Evolutionary conservation across 2,113 vertebrate genomes (phyloP).

Genomic region (Otus sunia): DNA sequence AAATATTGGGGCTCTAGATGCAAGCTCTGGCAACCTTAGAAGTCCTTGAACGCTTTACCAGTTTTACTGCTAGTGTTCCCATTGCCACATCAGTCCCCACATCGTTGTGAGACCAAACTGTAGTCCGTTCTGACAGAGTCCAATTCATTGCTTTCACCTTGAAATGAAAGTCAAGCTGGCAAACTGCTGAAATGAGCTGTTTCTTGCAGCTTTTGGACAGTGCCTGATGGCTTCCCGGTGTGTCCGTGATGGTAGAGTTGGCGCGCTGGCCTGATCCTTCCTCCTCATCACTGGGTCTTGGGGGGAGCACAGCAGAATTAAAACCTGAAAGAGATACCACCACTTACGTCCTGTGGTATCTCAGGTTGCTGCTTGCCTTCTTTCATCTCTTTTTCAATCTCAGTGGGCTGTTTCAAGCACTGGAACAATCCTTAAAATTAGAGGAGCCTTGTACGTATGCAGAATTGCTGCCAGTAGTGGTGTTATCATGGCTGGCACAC

Average conservation of each 20-base stretch:
- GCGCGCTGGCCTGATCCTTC: background rate
- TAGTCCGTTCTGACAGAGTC: background rate
- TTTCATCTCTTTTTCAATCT: background rate
- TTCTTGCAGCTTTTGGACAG: background rate
- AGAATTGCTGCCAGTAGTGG: background rate
- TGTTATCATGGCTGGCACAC: background rate
- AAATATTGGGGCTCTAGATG: background rate
- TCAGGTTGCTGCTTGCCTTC: background rate
- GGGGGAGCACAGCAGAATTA: background rate
- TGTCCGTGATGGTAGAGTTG: background rate
- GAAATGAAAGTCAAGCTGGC: background rate
- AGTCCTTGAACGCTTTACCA: background rate
- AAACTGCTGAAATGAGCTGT: background rate
- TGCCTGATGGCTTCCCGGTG: background rate
- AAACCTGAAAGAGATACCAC: background rate
- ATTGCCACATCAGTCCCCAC: background rate
- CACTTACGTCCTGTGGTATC: accelerated
- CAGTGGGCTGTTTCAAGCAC: background rate
- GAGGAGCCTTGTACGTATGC: background rate
- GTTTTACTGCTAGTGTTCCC: background rate
- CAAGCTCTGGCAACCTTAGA: background rate
- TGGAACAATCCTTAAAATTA: background rate
- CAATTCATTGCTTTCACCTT: background rate
- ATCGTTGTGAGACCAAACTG: background rate
- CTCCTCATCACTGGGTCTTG: background rate